Base-by-base conservation (phyloP, 2,797 vertebrate genomes). In the Crenichthys baileyi region DNA sequence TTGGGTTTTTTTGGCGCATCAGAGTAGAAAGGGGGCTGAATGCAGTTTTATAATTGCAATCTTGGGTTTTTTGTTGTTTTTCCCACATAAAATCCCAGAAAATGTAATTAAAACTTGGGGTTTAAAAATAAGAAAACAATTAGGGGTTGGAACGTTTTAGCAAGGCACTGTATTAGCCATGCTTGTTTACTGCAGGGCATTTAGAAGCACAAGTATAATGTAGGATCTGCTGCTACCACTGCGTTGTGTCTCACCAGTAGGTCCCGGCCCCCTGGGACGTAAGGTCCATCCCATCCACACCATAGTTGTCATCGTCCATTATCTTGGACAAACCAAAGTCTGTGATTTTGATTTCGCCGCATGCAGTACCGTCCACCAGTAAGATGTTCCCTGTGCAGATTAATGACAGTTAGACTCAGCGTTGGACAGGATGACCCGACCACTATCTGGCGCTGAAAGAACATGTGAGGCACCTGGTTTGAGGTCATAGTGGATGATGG, bases 401-500 rank as follows among this genome's bases (percentile, higher is more conserved):
- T 51, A 79, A 65, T 72, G 0, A 74, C 56, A 20, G 55, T 0
- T 24, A 85, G 58, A 82, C 22, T 77, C 12, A 72, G 44, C 2
- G 36, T 60, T 11, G 12, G 67, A 79, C 24, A n/a, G 12, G 24
- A 11, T 0, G 58, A 29, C 8, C 36, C 24, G 16, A 53, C 16
- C 26, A 0, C 16, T 46, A 11, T 16, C 18, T 22, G 9, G 1
- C 6, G 0, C 1, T 9, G 31, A 67, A 5, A n/a, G 11, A 1
- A 20, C 26, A 46, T 0, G 20, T 7, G 74, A 91, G 91, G 86
- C 93, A 99, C 98, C 98, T 91, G 98, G 98, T 85, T 99, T 99
- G 90, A 99, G 97, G 95, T 99, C 98, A 79, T 99, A 99, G 95
- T 99, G 98, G 94, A 99, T 99, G 95, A 99, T 99, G 86, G 98